A percentile compares a stretch with the other conserved stretches of the same genome.
Evolutionary conservation across 2,888 invertebrate genomes (phyloP).

Genomic region (Chaetoderma sp.): DNA sequence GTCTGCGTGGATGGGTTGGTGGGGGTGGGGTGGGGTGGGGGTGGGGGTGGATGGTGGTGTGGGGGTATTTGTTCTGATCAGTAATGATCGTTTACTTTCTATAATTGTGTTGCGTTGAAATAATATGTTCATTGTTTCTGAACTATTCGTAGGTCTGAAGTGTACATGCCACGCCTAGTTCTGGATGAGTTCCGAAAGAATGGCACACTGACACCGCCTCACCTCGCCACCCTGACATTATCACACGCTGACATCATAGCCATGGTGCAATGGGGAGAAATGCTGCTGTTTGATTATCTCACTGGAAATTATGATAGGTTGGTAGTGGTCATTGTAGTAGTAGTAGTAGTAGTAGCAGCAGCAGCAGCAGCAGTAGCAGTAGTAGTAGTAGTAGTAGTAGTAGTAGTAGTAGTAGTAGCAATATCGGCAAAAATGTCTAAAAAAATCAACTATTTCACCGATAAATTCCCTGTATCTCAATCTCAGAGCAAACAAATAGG

Average conservation of each 20-base stretch:
- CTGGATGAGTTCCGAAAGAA: slow-evolving; percentile 51
- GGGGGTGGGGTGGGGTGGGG: too few species aligned
- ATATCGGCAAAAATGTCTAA: not conserved
- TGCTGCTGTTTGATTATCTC: slow-evolving; percentile 69
- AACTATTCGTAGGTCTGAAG: slow-evolving; percentile 41
- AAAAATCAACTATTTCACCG: not conserved
- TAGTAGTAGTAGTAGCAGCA: not conserved
- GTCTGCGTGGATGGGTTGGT: too few species aligned
- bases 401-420: not conserved
- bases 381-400: not conserved
- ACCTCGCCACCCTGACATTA: slow-evolving; percentile 34
- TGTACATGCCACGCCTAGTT: slow-evolving; percentile 55
- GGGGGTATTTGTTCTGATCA: too few species aligned
- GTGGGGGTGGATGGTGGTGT: too few species aligned
- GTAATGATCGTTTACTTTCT: too few species aligned
- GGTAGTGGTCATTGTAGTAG: not conserved
- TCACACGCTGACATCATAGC: slow-evolving; percentile 42
- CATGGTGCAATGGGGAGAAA: slow-evolving; percentile 68
- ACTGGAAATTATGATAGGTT: slow-evolving; percentile 70
- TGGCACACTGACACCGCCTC: slow-evolving; percentile 39
- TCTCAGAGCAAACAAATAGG: too few species aligned
- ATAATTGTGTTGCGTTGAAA: too few species aligned
- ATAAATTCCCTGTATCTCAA: too few species aligned
- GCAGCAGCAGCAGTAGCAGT: not conserved
- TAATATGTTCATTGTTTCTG: too few species aligned